Percentiles rank a stretch among this genome's conserved stretches.
Evolutionary conservation across 2,797 vertebrate species (phyloP).

Genomic region (Acipenser oxyrinchus): DNA sequence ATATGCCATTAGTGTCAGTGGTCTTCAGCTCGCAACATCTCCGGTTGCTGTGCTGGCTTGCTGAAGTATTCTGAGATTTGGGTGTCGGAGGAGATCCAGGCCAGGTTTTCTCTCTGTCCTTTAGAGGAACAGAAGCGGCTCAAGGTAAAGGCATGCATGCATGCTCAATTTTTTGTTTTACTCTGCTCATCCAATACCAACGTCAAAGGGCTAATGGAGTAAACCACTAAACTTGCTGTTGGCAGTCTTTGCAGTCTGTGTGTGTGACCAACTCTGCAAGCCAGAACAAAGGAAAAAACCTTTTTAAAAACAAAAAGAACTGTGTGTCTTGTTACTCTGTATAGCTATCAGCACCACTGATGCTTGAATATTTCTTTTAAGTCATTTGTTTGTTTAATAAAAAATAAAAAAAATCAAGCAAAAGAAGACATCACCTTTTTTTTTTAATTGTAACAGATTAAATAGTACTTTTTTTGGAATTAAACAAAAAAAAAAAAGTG

Average conservation of each 20-base stretch:
- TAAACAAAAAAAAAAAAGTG: too few relatives aligned
- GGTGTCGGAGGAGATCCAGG: slow-evolving; percentile 42
- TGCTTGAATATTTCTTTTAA: too few relatives aligned
- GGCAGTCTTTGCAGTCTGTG: slow-evolving; percentile 21
- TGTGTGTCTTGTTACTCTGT: not conserved
- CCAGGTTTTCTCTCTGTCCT: slow-evolving; percentile 58
- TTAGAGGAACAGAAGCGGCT: slow-evolving; percentile 42
- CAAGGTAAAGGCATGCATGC: slow-evolving; percentile 59
- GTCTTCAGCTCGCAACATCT: not conserved
- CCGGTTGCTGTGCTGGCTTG: too few relatives aligned
- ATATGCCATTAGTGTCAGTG: too few relatives aligned
- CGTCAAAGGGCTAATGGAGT: slow-evolving; percentile 52
- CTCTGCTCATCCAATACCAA: slow-evolving; percentile 15
- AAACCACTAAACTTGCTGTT: slow-evolving; percentile 49
- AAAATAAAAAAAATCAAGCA: too few relatives aligned
- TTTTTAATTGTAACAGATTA: too few relatives aligned
- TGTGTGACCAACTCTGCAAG: slow-evolving; percentile 12
- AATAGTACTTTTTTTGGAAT: too few relatives aligned
- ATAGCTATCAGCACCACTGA: too few relatives aligned
- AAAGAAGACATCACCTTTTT: too few relatives aligned
- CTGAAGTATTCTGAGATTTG: too few relatives aligned
- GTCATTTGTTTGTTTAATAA: too few relatives aligned
- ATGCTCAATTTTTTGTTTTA: slow-evolving; percentile 43
- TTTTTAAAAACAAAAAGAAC: too few relatives aligned
- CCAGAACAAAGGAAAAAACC: slow-evolving; percentile 10